Percentiles rank a stretch among this genome's conserved stretches.
Evolutionary conservation across 2,113 vertebrate genomes (phyloP).

Genomic region (Mirza zaza): DNA sequence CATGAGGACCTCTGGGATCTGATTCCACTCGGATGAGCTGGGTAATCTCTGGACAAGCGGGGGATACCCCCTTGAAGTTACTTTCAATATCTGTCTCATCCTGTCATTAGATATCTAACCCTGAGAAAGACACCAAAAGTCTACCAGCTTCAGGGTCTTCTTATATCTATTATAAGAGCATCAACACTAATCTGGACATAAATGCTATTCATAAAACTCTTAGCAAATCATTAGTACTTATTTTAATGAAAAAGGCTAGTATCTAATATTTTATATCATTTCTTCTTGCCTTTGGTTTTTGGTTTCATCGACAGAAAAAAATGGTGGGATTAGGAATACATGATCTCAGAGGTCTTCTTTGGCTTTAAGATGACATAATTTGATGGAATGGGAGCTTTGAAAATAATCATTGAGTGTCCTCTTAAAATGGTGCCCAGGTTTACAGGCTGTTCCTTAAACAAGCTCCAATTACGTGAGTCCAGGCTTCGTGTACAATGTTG

Average conservation of each 20-base stretch:
- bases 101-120: not conserved
- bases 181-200: not conserved
- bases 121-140: not conserved
- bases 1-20: fast-evolving
- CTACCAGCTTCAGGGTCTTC: not conserved
- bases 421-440: not conserved
- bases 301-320: not conserved
- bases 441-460: not conserved
- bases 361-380: not conserved
- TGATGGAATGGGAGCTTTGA: not conserved
- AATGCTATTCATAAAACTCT: not conserved
- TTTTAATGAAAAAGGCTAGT: not conserved
- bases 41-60: not conserved
- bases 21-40: not conserved
- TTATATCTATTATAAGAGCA: not conserved
- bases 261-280: not conserved
- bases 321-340: not conserved
- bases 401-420: not conserved
- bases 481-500: not conserved
- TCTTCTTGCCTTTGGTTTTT: not conserved
- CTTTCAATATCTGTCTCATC: not conserved
- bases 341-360: not conserved
- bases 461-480: not conserved
- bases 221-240: not conserved
- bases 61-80: not conserved